Evolutionary conservation across 2,797 vertebrate genomes (phyloP).

Genomic region (Poecilia wingei): DNA sequence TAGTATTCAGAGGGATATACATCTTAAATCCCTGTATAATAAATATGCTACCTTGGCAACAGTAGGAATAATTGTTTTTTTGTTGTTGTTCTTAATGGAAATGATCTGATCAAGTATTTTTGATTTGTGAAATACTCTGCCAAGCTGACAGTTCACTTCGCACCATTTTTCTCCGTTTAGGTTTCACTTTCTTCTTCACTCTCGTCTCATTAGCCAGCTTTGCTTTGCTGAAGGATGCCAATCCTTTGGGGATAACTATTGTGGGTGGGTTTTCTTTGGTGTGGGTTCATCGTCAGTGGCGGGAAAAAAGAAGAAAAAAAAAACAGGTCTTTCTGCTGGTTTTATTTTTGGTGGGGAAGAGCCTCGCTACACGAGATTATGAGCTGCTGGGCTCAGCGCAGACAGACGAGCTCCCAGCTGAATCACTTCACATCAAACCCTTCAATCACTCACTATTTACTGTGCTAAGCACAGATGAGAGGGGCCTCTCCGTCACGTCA

Average conservation of each 20-base stretch:
- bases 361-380: slow-evolving; percentile 58
- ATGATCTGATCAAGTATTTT: neutral
- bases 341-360: slow-evolving; percentile 39
- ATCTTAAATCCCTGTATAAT: too few species aligned
- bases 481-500: slow-evolving; percentile 49
- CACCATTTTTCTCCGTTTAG: slow-evolving; percentile 32
- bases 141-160: slow-evolving; percentile 16
- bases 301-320: slow-evolving; percentile 30
- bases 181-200: slow-evolving; percentile 25
- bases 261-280: slow-evolving; percentile 66
- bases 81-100: neutral
- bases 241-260: slow-evolving; percentile 54
- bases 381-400: slow-evolving; percentile 62
- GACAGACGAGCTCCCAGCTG: slow-evolving; percentile 73
- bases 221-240: slow-evolving; percentile 42
- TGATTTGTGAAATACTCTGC: neutral
- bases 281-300: slow-evolving; percentile 48
- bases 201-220: slow-evolving; percentile 59
- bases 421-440: slow-evolving; percentile 76
- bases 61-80: neutral
- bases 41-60: neutral
- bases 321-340: slow-evolving; percentile 35
- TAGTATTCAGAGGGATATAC: neutral
- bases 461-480: slow-evolving; percentile 77
- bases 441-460: slow-evolving; percentile 78